Evolutionary conservation across 1,140 invertebrate species (phyloP).

Genomic region (Drosophila lacteicornis): DNA sequence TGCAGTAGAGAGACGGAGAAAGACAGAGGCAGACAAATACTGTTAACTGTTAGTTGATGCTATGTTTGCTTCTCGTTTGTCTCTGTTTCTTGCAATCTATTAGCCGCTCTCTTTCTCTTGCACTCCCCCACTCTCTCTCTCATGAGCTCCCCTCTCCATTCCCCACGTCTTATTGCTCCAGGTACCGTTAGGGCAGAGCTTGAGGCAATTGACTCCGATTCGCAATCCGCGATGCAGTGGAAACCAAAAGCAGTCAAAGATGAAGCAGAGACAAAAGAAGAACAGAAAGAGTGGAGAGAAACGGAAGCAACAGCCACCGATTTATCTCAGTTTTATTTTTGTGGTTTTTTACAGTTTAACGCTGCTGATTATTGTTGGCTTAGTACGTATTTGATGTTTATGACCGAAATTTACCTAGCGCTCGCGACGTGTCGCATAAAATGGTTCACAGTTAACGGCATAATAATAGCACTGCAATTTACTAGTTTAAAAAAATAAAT

Average conservation of each 20-base stretch:
- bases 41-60: slow-evolving; percentile 63
- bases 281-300: slow-evolving; percentile 14
- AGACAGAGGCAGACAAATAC: slow-evolving; percentile 21
- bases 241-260: slow-evolving; percentile 24
- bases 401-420: slow-evolving; percentile 32
- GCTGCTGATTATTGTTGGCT: slow-evolving; percentile 37
- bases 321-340: slow-evolving; percentile 32
- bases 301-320: slow-evolving; percentile 23
- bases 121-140: slow-evolving; percentile 26
- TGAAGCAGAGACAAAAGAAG: slow-evolving; percentile 24
- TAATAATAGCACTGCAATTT: not conserved
- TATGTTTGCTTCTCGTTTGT: slow-evolving; percentile 47
- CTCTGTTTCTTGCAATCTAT: slow-evolving; percentile 60
- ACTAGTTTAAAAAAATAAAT: not conserved
- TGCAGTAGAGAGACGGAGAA: slow-evolving; percentile 28
- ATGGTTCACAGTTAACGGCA: not conserved
- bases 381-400: slow-evolving; percentile 40
- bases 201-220: slow-evolving; percentile 72
- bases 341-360: slow-evolving; percentile 47
- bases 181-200: slow-evolving; percentile 67
- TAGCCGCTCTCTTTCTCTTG: slow-evolving; percentile 40
- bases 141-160: slow-evolving; percentile 8
- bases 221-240: slow-evolving; percentile 45
- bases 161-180: slow-evolving; percentile 30
- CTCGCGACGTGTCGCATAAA: slow-evolving; percentile 11